phyloP scores from a whole-genome alignment of 2,797 vertebrate species.

The Acestrorhynchus altus region DNA sequence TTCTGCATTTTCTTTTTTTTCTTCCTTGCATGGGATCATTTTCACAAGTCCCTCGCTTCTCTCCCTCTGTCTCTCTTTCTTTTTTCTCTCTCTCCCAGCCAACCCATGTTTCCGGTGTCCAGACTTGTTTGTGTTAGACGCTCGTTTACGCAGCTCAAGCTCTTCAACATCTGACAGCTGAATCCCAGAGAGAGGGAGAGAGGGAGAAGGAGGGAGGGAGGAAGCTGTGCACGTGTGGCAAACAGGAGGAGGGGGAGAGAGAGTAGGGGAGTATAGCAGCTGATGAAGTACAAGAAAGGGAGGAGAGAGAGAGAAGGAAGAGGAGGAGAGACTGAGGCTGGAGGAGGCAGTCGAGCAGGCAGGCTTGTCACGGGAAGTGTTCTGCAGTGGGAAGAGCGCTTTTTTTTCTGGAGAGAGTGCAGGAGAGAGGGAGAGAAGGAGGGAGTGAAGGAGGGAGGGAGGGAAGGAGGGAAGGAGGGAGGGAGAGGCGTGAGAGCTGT shows the following conservation, averaged over 20 bases:
- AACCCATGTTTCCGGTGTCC: slow-evolving; percentile 74
- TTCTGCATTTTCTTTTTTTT: slow-evolving; percentile 51
- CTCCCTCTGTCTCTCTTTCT: slow-evolving; percentile 33
- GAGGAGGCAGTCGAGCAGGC: slow-evolving; percentile 46
- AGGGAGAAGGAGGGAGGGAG: slow-evolving; percentile 34
- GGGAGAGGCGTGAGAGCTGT: slow-evolving; percentile 50
- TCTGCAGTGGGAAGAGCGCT: slow-evolving; percentile 37
- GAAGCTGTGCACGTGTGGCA: slow-evolving; percentile 44
- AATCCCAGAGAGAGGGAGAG: slow-evolving; percentile 55
- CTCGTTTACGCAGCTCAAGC: slow-evolving; percentile 72
- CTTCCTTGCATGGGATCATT: slow-evolving; percentile 26
- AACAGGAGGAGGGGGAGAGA: slow-evolving; percentile 9
- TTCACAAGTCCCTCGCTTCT: slow-evolving; percentile 20
- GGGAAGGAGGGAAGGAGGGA: slow-evolving; percentile 1
- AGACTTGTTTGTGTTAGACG: slow-evolving; percentile 61
- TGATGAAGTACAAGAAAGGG: slow-evolving; percentile 47
- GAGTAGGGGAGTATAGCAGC: slow-evolving; percentile 37
- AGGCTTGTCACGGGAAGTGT: slow-evolving; percentile 36
- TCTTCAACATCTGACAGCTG: slow-evolving; percentile 64
- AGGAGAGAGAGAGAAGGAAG: background rate
- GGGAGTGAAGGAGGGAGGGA: too few relatives aligned
- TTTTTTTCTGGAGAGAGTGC: slow-evolving; percentile 36
- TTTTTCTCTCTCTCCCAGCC: slow-evolving; percentile 57
- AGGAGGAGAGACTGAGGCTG: slow-evolving; percentile 44
- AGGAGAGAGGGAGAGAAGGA: slow-evolving; percentile 37